These are phyloP conservation scores for Tenthredo distinguenda DNA, from an alignment of 2,888 invertebrate species.

Conservation along the genomic window DNA sequence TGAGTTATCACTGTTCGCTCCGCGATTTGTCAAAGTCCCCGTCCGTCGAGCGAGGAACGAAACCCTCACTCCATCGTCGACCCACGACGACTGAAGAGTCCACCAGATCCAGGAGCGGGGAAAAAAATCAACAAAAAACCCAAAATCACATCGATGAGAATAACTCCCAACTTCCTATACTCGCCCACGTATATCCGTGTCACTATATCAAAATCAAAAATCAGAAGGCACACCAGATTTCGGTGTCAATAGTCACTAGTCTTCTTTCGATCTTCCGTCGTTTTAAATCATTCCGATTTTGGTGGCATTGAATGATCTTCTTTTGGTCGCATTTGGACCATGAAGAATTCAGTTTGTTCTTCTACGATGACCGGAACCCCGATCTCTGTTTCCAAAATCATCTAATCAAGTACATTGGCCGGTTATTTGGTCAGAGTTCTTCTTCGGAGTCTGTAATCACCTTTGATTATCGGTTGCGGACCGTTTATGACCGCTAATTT, in stretches of 20 bases:
- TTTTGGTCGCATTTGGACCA: not conserved
- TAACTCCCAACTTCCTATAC: not conserved
- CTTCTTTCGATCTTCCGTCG: too few species aligned
- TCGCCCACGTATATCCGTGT: not conserved
- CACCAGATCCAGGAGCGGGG: not conserved
- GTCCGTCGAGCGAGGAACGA: conserved; percentile 31
- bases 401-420: not conserved
- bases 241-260: too few species aligned
- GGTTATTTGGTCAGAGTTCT: not conserved
- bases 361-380: not conserved
- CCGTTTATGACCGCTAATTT: not conserved
- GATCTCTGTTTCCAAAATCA: not conserved
- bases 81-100: conserved; percentile 27
- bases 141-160: conserved; percentile 23
- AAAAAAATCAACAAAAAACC: conserved; percentile 23
- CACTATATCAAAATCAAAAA: not conserved
- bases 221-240: not conserved
- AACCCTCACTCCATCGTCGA: conserved; percentile 30
- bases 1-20: conserved; percentile 59
- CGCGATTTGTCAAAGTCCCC: conserved; percentile 76
- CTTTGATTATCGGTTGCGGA: not conserved
- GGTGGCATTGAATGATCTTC: not conserved
- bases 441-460: not conserved
- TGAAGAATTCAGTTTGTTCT: not conserved
- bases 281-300: not conserved